Conservation (phyloP, 2,888 invertebrate genomes). For the Onthophagus sagittarius region DNA sequence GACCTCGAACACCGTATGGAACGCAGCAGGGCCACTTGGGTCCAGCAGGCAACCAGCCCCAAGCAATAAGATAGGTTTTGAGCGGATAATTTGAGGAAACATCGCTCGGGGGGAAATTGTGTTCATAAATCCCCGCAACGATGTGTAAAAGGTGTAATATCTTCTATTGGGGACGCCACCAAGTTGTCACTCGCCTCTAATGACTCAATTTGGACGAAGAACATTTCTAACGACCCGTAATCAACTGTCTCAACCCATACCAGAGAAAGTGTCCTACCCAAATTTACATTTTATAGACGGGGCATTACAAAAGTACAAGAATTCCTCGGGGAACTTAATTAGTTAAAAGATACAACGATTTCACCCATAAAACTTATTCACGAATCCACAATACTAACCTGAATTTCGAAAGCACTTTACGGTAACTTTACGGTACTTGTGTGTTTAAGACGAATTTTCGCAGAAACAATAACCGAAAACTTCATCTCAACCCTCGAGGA, state of each 20-base stretch:
- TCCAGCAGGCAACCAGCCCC: background rate
- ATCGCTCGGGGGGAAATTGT: background rate
- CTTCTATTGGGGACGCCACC: background rate
- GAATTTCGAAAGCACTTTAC: too few species aligned
- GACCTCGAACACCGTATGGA: background rate
- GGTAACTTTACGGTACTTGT: too few species aligned
- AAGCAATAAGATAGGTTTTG: background rate
- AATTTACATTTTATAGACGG: background rate
- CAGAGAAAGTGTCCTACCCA: background rate
- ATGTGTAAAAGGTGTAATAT: background rate
- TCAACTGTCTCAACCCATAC: background rate
- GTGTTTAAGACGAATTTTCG: background rate
- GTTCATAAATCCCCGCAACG: background rate
- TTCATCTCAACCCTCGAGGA: background rate
- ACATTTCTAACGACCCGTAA: background rate
- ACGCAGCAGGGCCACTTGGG: background rate
- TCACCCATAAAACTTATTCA: too few species aligned
- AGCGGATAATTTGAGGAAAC: background rate
- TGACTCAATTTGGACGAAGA: background rate
- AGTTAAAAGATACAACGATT: background rate
- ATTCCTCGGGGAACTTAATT: background rate
- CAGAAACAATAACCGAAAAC: background rate
- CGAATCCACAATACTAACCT: too few species aligned
- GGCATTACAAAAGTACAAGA: background rate
- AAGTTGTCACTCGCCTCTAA: background rate